phyloP scores from a whole-genome alignment of 37 sponge, comb jelly and placozoan genomes.

The Tethya wilhelma region DNA sequence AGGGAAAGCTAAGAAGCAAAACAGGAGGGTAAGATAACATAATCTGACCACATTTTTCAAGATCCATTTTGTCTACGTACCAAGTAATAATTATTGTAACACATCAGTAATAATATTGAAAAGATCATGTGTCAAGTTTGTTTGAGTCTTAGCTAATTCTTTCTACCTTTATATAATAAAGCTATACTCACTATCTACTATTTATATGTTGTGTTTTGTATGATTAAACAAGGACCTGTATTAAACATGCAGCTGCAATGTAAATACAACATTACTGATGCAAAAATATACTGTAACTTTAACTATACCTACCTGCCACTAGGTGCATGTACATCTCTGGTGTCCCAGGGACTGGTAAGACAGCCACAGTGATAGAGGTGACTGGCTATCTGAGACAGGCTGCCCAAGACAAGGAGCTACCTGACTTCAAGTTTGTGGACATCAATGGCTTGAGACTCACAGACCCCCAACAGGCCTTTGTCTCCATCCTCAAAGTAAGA shows the following conservation, averaged over 20 bases:
- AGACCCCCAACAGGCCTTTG: conserved; percentile 63
- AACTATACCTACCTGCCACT: background rate
- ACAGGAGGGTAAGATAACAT: conserved; percentile 85
- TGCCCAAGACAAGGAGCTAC: conserved; percentile 50
- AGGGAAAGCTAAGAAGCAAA: conserved; percentile 67
- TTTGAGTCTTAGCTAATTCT: too few species aligned
- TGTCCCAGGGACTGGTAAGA: conserved; percentile 97
- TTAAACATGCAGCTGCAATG: too few species aligned
- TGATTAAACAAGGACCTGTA: too few species aligned
- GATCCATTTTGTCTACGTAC: too few species aligned
- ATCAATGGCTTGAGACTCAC: conserved; percentile 95
- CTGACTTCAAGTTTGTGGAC: conserved; percentile 83
- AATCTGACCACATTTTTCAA: too few species aligned
- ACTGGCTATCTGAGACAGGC: conserved; percentile 54
- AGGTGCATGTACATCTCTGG: conserved; percentile 96
- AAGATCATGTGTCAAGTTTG: too few species aligned
- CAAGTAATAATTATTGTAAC: too few species aligned
- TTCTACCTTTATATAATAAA: too few species aligned
- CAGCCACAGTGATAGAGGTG: conserved; percentile 93
- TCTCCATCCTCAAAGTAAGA: conserved; percentile 66
- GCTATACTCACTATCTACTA: too few species aligned
- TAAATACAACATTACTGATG: background rate
- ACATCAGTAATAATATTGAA: too few species aligned
- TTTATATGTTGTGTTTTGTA: too few species aligned
- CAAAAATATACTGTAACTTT: background rate